Conservation (phyloP, 2,113 vertebrate species). For the Elgaria multicarinata region DNA sequence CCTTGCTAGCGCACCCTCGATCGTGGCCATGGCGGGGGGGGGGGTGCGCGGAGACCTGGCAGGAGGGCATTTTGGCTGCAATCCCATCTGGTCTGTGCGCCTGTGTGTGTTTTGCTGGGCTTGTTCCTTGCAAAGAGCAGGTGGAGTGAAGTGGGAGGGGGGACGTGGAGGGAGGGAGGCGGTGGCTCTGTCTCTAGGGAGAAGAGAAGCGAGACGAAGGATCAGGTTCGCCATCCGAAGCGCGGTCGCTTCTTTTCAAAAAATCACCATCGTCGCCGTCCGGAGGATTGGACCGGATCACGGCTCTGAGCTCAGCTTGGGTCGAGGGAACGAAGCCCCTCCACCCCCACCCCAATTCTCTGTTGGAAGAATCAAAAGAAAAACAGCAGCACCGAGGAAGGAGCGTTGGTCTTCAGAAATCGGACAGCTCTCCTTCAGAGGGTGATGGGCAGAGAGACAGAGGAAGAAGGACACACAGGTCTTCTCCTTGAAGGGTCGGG, state of each 20-base stretch:
- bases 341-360: not conserved
- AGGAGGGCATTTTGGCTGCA: constrained; percentile 6
- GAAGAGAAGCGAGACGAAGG: not conserved
- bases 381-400: not conserved
- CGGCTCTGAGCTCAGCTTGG: fast-evolving
- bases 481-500: not conserved
- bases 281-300: fast-evolving
- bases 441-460: constrained; percentile 12
- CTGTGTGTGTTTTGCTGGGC: not conserved
- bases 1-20: not conserved
- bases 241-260: too few species aligned
- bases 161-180: not conserved
- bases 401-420: not conserved
- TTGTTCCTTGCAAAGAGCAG: not conserved
- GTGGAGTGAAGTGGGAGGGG: not conserved
- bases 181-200: not conserved
- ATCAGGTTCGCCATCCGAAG: not conserved
- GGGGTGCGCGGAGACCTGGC: not conserved
- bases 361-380: not conserved
- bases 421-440: not conserved
- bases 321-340: not conserved
- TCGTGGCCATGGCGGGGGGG: not conserved
- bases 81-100: not conserved
- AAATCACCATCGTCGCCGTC: too few species aligned
- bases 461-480: constrained; percentile 11